Base-by-base conservation (phyloP, 2,797 vertebrate genomes). In the Cossypha dichroa region DNA sequence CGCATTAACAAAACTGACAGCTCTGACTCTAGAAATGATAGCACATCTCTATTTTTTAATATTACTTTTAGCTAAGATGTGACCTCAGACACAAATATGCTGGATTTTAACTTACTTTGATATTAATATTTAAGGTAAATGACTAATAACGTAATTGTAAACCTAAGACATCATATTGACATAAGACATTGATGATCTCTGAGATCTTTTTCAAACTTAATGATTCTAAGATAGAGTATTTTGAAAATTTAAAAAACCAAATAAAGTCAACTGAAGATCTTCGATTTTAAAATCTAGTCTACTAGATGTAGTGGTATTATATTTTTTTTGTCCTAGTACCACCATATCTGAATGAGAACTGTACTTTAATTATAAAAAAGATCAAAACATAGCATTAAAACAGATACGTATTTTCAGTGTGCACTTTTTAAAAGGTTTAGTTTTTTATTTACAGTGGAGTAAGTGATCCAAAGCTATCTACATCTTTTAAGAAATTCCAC, bases 1-100 rank as follows among this genome's bases (percentile, higher is more conserved):
- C 0, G 2, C 0, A 0, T 52, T 36, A 49, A 51, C 23, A 80
- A 74, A 73, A 70, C 25, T 15, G 41, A 45, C 21, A 56, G 34
- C 38, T 63, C 56, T 80, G 52, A 29, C 23, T 54, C n/a, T 15
- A 66, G 40, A 70, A 49, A 31, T 25, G 21, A 69, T 20, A 70
- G 16, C 21, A 34, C 1, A 1, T 22, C 5, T 70, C 23, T 33
- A 6, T 13, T 64, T 66, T 79, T 66, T 46, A 54, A 5, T 36
- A 40, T 17, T 70, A 45, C 13, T 36, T 85, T 67, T 67, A 79
- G 36, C 33, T 28, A 69, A 84, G 18, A 63, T 28, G 33, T 36
- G 31, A 87, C 48, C 15, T 81, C 66, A 73, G 38, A 21, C 34
- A 10, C 16, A 69, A 74, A 5, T 18, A 73, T 11, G 60, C 31